Evolutionary conservation across 2,113 vertebrate genomes (phyloP), one percentile per base, ranked within the genome.

Genomic region (Pipra filicauda): DNA sequence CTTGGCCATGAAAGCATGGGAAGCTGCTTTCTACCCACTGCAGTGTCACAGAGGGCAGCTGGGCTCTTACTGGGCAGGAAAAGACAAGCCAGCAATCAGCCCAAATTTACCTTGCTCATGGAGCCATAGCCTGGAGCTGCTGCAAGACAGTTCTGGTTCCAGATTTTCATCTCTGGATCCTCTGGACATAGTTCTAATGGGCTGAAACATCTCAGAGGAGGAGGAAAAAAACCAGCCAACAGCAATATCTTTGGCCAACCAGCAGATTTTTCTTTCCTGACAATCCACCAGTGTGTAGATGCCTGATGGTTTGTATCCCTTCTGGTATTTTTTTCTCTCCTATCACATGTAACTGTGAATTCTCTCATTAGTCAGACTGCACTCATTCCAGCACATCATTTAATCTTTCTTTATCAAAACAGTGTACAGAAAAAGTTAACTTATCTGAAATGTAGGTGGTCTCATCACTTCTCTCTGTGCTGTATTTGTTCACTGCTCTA

Each of bases 341-440:
- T 81, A 86, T 86, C 79, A 41, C 26, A 81, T 91, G 27, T 4
- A 94, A 46, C 51, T 89, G 72, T 74, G 69, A 86, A 94, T 92
- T 64, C 73, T 92, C 73, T 87, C 71, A 81, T 95, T 95, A 96
- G 83, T 96, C 83, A 89, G 73, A 43, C 76, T 78, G 66, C 31
- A 89, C 26, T 76, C 79, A 71, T 95, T 95, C 89, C 91, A 95
- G 92, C 35, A 95, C 64, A 88, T 87, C 43, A 76, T 89, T 95
- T 91, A 96, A 81, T 85, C 74, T 75, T 88, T 52, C 70, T 79
- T 85, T 84, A 95, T 96, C 89, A 94, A 91, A 95, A 91, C 51
- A 61, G 15, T 59, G 41, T 89, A 95, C 77, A 94, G 77, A 93
- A 59, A 64, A 85, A 89, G 74, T 89, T 54, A 95, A 82, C 64